phyloP scores from a whole-genome alignment of 2,888 invertebrate genomes.

The Ganaspis brasiliensis region DNA sequence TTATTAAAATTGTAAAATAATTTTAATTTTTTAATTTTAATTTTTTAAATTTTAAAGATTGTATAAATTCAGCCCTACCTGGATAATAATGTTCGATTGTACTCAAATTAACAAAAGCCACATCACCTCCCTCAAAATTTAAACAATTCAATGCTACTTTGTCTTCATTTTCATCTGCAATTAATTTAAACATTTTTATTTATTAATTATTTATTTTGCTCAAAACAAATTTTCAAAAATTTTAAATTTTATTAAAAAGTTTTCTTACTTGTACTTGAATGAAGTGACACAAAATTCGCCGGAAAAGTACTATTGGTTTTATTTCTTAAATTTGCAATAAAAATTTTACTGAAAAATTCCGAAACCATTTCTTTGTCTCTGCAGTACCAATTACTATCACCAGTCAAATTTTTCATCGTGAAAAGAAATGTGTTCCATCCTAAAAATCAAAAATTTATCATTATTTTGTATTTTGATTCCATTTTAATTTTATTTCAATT shows the following conservation, averaged over 20 bases:
- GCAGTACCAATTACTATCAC: constrained; percentile 65
- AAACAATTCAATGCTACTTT: constrained; percentile 82
- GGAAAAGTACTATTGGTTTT: constrained; percentile 49
- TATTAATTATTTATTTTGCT: not conserved
- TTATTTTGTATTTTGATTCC: not conserved
- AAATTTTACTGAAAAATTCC: constrained; percentile 87
- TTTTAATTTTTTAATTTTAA: not conserved
- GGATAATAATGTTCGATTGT: constrained; percentile 83
- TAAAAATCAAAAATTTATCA: constrained; percentile 51
- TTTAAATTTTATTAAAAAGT: not conserved
- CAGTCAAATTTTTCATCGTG: constrained; percentile 66
- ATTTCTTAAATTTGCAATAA: constrained; percentile 70
- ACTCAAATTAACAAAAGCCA: constrained; percentile 88
- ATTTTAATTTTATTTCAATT: not conserved
- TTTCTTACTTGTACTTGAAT: constrained; percentile 20
- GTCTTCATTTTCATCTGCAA: constrained; percentile 47
- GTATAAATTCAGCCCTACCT: too few relatives aligned
- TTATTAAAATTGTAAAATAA: not conserved
- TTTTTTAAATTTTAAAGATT: too few relatives aligned
- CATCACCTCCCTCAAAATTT: constrained; percentile 86
- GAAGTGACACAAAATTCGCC: constrained; percentile 52
- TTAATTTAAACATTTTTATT: not conserved
- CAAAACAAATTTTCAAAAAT: not conserved
- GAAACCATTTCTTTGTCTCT: constrained; percentile 78
- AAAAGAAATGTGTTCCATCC: constrained; percentile 75